A percentile compares a stretch with the other conserved stretches of the same genome.
These are phyloP conservation scores for Zaprionus taronus DNA, from an alignment of 1,140 invertebrate genomes.

Conservation along the genomic window DNA sequence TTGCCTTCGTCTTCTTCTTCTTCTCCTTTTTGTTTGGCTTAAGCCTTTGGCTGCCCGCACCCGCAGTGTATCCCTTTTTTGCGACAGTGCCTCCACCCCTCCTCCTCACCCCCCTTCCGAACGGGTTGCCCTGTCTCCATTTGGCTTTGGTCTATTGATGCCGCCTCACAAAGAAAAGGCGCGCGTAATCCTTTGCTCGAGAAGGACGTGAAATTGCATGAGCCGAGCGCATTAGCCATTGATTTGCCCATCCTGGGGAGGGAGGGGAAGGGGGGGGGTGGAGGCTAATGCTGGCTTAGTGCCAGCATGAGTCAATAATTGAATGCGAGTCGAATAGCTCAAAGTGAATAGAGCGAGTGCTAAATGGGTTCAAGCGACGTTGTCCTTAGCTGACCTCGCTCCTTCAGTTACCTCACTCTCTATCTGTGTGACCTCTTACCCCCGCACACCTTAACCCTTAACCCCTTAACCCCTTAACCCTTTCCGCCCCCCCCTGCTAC, in stretches of 20 bases:
- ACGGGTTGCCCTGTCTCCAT: not conserved
- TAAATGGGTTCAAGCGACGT: slow-evolving; percentile 48
- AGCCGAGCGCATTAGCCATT: slow-evolving; percentile 77
- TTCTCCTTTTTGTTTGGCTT: not conserved
- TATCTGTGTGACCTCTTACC: not conserved
- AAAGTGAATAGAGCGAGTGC: slow-evolving; percentile 6
- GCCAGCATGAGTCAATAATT: slow-evolving; percentile 82
- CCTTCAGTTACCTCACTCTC: not conserved
- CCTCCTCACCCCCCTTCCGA: too few species aligned
- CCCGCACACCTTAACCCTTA: not conserved
- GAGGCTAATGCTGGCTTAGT: slow-evolving; percentile 67
- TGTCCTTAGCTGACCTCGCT: slow-evolving; percentile 48
- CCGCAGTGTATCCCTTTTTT: slow-evolving; percentile 2
- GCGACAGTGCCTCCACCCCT: not conserved
- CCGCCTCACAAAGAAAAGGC: slow-evolving; percentile 33
- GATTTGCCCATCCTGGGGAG: slow-evolving; percentile 55
- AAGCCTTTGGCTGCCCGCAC: slow-evolving; percentile 17
- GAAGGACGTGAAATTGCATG: slow-evolving; percentile 75
- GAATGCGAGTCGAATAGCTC: slow-evolving; percentile 53
- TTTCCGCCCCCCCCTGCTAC: not conserved
- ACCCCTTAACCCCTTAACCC: not conserved
- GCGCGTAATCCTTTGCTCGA: slow-evolving; percentile 49
- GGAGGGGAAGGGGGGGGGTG: slow-evolving; percentile 1
- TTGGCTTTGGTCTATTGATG: not conserved
- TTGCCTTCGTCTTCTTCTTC: too few species aligned